Percentiles rank a stretch among this genome's conserved stretches.
Conservation (phyloP, 1,140 invertebrate genomes). For the Plectrocnemia conspersa region DNA sequence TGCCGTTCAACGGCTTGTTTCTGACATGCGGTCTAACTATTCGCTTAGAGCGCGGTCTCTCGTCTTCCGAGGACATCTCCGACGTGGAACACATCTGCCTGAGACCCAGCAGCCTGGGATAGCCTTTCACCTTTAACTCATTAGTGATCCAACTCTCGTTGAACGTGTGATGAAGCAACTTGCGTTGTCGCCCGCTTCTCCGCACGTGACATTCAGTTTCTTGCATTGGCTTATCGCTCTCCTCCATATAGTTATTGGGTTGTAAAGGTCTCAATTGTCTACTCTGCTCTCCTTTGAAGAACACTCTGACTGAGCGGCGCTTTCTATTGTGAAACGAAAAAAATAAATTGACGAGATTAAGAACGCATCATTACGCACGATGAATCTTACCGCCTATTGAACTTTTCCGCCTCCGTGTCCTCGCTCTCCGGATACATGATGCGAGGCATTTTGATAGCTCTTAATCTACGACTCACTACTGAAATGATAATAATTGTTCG, state of each 20-base stretch:
- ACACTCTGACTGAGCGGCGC: conserved; percentile 48
- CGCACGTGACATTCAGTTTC: conserved; percentile 43
- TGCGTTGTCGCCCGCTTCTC: conserved; percentile 48
- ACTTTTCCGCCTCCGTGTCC: conserved; percentile 50
- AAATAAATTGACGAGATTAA: background rate
- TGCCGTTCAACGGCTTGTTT: conserved; percentile 23
- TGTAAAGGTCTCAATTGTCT: conserved; percentile 38
- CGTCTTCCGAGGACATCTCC: conserved; percentile 45
- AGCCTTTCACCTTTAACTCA: conserved; percentile 50
- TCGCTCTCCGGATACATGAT: conserved; percentile 50
- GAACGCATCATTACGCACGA: background rate
- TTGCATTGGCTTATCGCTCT: conserved; percentile 51
- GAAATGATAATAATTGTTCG: background rate
- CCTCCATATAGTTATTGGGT: conserved; percentile 50
- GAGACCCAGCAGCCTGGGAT: conserved; percentile 45
- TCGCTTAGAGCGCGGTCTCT: conserved; percentile 20
- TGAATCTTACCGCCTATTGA: conserved; percentile 44
- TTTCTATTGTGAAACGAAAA: conserved; percentile 37
- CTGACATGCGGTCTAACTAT: no score
- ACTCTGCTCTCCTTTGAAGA: conserved; percentile 46
- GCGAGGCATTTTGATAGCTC: conserved; percentile 49
- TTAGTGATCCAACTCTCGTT: conserved; percentile 54
- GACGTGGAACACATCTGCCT: conserved; percentile 44
- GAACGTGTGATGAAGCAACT: conserved; percentile 49
- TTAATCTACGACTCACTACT: conserved; percentile 43